A percentile compares a stretch with the other conserved stretches of the same genome.
Evolutionary conservation across 2,797 vertebrate genomes (phyloP).

Genomic region (Thamnophis elegans): DNA sequence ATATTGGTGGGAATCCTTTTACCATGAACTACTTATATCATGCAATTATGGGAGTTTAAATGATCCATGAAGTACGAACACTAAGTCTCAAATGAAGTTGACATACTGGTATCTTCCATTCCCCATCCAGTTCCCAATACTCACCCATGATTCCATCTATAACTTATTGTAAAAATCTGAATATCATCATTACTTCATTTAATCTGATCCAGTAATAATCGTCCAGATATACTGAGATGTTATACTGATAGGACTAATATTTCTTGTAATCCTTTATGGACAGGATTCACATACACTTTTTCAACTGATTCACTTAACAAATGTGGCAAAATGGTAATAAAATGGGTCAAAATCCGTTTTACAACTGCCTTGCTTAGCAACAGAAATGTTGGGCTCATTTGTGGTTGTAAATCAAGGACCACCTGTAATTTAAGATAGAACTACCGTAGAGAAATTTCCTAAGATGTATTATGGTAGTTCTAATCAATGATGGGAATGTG

Average conservation of each 20-base stretch:
- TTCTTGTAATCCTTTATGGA: background rate
- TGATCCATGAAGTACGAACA: background rate
- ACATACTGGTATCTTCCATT: background rate
- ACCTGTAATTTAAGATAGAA: background rate
- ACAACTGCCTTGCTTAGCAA: background rate
- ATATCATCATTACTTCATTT: background rate
- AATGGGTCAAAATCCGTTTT: background rate
- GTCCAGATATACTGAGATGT: background rate
- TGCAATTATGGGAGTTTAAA: background rate
- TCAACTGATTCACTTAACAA: background rate
- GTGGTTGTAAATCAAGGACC: background rate
- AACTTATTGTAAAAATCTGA: background rate
- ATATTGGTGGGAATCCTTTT: background rate
- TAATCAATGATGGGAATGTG: background rate
- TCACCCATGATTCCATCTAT: background rate
- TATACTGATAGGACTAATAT: background rate
- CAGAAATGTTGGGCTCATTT: background rate
- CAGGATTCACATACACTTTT: background rate
- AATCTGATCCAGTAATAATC: background rate
- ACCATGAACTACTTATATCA: background rate
- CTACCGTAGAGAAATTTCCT: background rate
- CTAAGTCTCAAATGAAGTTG: background rate
- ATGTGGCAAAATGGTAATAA: background rate
- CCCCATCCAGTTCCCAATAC: background rate
- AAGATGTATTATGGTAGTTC: background rate